A percentile compares a stretch with the other conserved stretches of the same genome.
Conservation (phyloP, 37 sponge, comb jelly and placozoan genomes). For the Corticium candelabrum region DNA sequence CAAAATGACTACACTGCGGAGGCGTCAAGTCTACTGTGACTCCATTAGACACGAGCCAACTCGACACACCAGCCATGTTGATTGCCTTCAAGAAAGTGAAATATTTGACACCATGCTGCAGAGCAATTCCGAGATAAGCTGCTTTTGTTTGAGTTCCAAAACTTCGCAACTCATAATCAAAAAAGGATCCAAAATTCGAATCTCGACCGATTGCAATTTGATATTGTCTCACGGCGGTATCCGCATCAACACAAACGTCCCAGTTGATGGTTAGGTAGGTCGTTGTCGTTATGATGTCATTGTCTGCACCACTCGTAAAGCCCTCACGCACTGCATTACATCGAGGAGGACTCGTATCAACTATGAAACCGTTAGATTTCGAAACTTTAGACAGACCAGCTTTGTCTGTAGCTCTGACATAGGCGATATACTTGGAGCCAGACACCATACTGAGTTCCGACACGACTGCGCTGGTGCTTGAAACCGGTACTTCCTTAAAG, state of each 20-base stretch:
- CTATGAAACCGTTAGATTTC: not conserved
- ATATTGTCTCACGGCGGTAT: not conserved
- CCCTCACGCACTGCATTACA: not conserved
- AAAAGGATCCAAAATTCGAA: not conserved
- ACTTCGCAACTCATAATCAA: not conserved
- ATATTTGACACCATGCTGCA: not conserved
- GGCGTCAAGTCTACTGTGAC: not conserved
- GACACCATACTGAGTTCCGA: not conserved
- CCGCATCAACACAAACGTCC: not conserved
- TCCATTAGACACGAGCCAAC: not conserved
- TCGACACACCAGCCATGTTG: not conserved
- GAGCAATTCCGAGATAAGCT: not conserved
- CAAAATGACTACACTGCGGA: not conserved
- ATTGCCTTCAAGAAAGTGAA: not conserved
- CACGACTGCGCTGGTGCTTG: not conserved
- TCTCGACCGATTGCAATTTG: not conserved
- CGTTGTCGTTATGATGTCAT: not conserved
- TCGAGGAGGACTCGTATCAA: not conserved
- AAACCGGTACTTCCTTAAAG: not conserved
- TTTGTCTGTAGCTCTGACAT: not conserved
- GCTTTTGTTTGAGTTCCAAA: not conserved
- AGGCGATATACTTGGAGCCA: not conserved
- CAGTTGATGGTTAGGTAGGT: not conserved
- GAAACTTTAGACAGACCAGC: not conserved
- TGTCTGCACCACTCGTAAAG: not conserved